Evolutionary conservation across 2,797 vertebrate genomes (phyloP), one percentile per base, ranked within the genome.

Genomic region (Chaetophractus vellerosus): DNA sequence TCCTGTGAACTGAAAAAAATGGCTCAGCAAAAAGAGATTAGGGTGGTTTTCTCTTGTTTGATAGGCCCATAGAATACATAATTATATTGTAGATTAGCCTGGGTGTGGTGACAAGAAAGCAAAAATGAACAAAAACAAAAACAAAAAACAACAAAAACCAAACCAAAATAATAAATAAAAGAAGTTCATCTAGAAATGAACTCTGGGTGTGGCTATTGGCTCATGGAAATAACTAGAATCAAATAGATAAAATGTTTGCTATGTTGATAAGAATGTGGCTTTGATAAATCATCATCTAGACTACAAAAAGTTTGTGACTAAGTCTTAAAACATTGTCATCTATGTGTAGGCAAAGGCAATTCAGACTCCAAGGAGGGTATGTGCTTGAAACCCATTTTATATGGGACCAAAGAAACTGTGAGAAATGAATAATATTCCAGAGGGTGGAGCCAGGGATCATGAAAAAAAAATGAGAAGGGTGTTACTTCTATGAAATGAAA

Each of bases 21-120:
- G 19, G 8, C 31, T 91, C 63, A 92, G 48, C 31, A 68, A 84
- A 91, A 94, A 83, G 75, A 57, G 84, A 91, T 69, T 57, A 72
- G 76, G 14, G 7, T 71, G 9, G 33, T 61, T 93, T 81, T 74
- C 18, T 82, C 6, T 31, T 48, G 31, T 59, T 68, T 68, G 24
- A 90, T 80, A 86, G 45, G 0, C 33, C 80, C 24, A 24, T 79
- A 59, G 72, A 33, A 48, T 45, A 72, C 19, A n/a, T 81, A 66
- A 81, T 76, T 96, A 84, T 48, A 26, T 28, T n/a, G 36, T 36
- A 57, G 12, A 9, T 71, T 16, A 10, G 14, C 55, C 15, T 74
- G 59, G 12, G 33, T 21, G n/a, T 14, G 24, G 38, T 79, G 57
- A 23, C 7, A 61, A 41, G 61, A 93, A 91, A 91, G 16, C 6